These are phyloP conservation scores for Drosophila gaucha DNA, from an alignment of 2,888 invertebrate species.

Conservation along the genomic window DNA sequence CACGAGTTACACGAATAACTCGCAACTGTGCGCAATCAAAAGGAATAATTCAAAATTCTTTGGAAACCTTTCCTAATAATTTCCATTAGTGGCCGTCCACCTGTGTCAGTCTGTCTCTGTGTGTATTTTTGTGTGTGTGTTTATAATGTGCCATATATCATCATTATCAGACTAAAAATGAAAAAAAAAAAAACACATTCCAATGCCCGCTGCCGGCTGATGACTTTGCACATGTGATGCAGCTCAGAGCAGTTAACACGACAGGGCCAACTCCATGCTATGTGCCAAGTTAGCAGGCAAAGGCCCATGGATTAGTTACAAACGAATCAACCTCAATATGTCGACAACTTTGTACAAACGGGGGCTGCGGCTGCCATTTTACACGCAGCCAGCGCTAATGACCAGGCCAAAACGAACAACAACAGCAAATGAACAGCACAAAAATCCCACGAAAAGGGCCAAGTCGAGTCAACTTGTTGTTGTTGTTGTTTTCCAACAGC, in stretches of 20 bases:
- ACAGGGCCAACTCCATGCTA: constrained; percentile 29
- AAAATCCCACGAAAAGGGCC: constrained; percentile 78
- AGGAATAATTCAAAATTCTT: constrained; percentile 60
- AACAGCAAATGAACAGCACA: constrained; percentile 41
- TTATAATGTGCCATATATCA: constrained; percentile 73
- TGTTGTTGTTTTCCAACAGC: constrained; percentile 33
- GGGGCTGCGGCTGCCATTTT: constrained; percentile 69
- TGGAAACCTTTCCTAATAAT: constrained; percentile 57
- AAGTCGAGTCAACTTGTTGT: constrained; percentile 19
- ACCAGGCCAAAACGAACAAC: constrained; percentile 51
- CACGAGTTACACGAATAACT: constrained; percentile 32
- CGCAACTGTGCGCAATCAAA: constrained; percentile 38
- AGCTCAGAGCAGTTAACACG: constrained; percentile 52
- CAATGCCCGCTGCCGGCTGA: constrained; percentile 56
- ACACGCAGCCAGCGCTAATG: constrained; percentile 78
- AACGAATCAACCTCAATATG: constrained; percentile 76
- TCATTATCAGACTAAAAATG: constrained; percentile 66
- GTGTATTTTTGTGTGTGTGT: constrained; percentile 31
- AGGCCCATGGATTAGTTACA: constrained; percentile 68
- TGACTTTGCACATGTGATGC: constrained; percentile 80
- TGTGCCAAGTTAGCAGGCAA: constrained; percentile 14
- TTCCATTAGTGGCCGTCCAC: constrained; percentile 47
- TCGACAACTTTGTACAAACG: constrained; percentile 74
- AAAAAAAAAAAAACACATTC: constrained; percentile 37
- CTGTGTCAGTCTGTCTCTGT: constrained; percentile 21